phyloP scores from a whole-genome alignment of 1,140 invertebrate species.

The Drosophila bifasciata region DNA sequence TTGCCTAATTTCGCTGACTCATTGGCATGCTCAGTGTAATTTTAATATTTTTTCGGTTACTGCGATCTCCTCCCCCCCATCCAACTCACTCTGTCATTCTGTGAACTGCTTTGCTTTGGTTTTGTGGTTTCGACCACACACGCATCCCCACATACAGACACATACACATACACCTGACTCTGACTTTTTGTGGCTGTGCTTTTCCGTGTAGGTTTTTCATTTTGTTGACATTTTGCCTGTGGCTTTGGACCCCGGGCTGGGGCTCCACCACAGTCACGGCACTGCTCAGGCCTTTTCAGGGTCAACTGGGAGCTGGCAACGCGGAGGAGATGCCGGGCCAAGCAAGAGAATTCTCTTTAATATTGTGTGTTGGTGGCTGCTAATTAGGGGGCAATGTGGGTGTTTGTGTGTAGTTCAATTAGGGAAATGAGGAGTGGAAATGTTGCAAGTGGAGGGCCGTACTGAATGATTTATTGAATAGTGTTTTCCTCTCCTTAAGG shows the following conservation, averaged over 20 bases:
- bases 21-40: slow-evolving; percentile 51
- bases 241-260: slow-evolving; percentile 7
- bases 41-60: slow-evolving; percentile 24
- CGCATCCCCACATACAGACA: not conserved
- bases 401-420: too few species aligned
- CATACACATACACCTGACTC: slow-evolving; percentile 30
- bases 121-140: slow-evolving; percentile 45
- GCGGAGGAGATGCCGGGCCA: not conserved
- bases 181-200: slow-evolving; percentile 13
- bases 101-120: slow-evolving; percentile 9
- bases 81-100: not conserved
- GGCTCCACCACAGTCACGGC: not conserved
- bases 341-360: slow-evolving; percentile 3
- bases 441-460: too few species aligned
- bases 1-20: slow-evolving; percentile 64
- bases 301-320: slow-evolving; percentile 1
- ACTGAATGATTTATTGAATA: too few species aligned
- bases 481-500: too few species aligned
- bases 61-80: slow-evolving; percentile 2
- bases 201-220: slow-evolving; percentile 32
- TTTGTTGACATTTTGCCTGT: slow-evolving; percentile 48
- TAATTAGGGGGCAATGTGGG: slow-evolving; percentile 1
- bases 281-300: slow-evolving; percentile 2
- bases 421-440: too few species aligned
- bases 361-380: not conserved